These are phyloP conservation scores for Acronicta aceris DNA, from an alignment of 2,888 invertebrate genomes.

Conservation along the genomic window DNA sequence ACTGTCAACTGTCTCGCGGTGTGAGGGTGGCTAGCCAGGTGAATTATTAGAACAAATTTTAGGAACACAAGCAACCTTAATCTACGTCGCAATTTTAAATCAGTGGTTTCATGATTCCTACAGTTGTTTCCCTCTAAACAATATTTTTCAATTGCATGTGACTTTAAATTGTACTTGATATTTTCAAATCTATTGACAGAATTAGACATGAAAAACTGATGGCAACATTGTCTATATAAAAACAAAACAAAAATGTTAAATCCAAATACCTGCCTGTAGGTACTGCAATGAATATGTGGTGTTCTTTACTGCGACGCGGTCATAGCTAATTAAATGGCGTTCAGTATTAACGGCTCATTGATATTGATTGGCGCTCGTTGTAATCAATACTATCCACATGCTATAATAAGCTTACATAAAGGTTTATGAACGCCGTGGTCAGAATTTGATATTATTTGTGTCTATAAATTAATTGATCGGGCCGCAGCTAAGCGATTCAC, in stretches of 20 bases:
- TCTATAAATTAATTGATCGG: constrained; percentile 29
- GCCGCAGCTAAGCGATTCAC: constrained; percentile 29
- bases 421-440: constrained; percentile 31
- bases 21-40: too few species aligned
- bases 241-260: not conserved
- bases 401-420: constrained; percentile 26
- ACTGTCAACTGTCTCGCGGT: too few species aligned
- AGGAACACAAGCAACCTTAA: too few species aligned
- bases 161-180: too few species aligned
- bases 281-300: constrained; percentile 29
- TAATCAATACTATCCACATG: constrained; percentile 32
- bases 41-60: too few species aligned
- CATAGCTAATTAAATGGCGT: constrained; percentile 49
- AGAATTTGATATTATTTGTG: constrained; percentile 33
- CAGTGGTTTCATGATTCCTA: too few species aligned
- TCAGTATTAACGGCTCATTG: constrained; percentile 34
- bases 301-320: constrained; percentile 25
- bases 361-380: constrained; percentile 35
- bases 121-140: too few species aligned
- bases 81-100: too few species aligned
- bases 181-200: too few species aligned
- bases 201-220: too few species aligned
- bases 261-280: constrained; percentile 4
- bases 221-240: too few species aligned
- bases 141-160: too few species aligned